Evolutionary conservation across 2,888 invertebrate species (phyloP).

Genomic region (Cantharis lateralis): DNA sequence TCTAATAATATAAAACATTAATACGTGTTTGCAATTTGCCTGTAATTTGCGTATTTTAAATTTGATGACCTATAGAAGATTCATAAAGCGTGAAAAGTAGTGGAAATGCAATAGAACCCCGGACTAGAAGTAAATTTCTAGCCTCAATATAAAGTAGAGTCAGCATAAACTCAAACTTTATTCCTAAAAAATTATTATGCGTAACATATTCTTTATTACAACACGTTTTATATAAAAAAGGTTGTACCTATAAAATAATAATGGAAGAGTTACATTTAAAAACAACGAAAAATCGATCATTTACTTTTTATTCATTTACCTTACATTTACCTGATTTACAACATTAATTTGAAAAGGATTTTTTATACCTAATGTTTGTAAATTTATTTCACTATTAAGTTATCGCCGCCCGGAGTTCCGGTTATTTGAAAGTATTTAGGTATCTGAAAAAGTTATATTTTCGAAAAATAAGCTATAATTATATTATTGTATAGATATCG

Average conservation of each 20-base stretch:
- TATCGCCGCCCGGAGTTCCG: background rate
- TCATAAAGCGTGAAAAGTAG: background rate
- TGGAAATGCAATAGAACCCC: background rate
- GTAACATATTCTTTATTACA: conserved; percentile 3
- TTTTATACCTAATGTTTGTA: background rate
- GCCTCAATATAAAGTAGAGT: conserved; percentile 10
- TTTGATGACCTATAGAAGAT: conserved; percentile 11
- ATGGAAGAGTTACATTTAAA: background rate
- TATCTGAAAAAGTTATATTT: background rate
- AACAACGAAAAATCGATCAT: background rate
- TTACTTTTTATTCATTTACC: background rate
- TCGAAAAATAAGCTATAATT: no score
- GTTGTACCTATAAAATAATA: background rate
- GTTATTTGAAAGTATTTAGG: no score
- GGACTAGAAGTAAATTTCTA: background rate
- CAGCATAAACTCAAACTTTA: conserved; percentile 12
- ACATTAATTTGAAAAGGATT: background rate
- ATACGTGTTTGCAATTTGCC: background rate
- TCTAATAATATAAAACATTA: background rate
- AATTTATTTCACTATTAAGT: background rate
- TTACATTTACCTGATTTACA: background rate
- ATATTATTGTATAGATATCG: no score
- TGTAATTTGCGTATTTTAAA: conserved; percentile 5
- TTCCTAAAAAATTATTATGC: conserved; percentile 18
- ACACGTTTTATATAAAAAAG: background rate